These are phyloP conservation scores for Anagyrus pseudococci DNA, from an alignment of 2,888 invertebrate species.

Conservation along the genomic window DNA sequence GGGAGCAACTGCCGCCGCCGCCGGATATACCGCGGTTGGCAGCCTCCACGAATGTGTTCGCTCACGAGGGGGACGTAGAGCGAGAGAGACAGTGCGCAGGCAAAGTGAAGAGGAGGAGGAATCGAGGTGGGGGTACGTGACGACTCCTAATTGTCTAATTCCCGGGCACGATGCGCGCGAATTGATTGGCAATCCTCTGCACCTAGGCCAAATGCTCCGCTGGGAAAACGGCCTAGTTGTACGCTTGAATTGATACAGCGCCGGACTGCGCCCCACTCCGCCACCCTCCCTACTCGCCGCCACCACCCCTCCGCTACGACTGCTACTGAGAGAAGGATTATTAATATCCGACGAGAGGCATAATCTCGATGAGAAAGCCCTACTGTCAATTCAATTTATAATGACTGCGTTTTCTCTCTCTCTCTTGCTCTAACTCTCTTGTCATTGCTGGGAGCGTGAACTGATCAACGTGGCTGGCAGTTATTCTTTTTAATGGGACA, in stretches of 20 bases:
- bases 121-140: constrained; percentile 55
- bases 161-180: constrained; percentile 57
- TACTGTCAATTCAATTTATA: constrained; percentile 33
- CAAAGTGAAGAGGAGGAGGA: too few species aligned
- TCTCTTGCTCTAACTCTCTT: too few species aligned
- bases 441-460: too few species aligned
- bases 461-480: too few species aligned
- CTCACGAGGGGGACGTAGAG: too few species aligned
- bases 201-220: constrained; percentile 8
- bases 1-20: too few species aligned
- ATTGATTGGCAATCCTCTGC: constrained; percentile 56
- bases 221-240: constrained; percentile 42
- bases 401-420: constrained; percentile 24
- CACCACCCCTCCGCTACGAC: background rate
- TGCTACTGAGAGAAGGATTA: constrained; percentile 36
- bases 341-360: constrained; percentile 41
- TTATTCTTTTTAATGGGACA: too few species aligned
- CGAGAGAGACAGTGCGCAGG: too few species aligned
- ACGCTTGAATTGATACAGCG: constrained; percentile 39
- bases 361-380: constrained; percentile 1
- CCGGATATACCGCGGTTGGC: too few species aligned
- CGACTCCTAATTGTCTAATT: constrained; percentile 63
- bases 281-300: too few species aligned
- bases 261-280: background rate
- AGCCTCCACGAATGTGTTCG: too few species aligned